A percentile compares a stretch with the other conserved stretches of the same genome.
Conservation (phyloP, 2,888 invertebrate genomes). For the Ametastegia equiseti region DNA sequence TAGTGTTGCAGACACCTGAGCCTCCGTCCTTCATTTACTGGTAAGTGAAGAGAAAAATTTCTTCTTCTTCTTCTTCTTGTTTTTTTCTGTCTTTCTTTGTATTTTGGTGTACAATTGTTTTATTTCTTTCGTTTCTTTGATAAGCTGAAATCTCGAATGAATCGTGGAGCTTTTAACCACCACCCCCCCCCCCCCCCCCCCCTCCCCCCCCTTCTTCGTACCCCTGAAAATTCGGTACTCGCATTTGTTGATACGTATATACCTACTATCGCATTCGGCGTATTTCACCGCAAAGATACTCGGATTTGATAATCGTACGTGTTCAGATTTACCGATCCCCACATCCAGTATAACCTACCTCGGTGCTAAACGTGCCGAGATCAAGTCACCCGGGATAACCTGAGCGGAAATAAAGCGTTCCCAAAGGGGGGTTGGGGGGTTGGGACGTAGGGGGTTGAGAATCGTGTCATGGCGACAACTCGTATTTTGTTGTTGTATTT, state of each 20-base stretch:
- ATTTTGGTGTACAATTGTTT: no score
- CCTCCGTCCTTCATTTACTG: conserved; percentile 85
- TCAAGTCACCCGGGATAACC: conserved; percentile 25
- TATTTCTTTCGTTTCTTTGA: no score
- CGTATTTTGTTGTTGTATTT: background rate
- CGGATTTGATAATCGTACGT: conserved; percentile 36
- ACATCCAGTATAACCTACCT: background rate
- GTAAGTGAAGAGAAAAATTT: conserved; percentile 61
- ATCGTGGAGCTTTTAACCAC: no score
- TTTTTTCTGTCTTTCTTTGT: background rate
- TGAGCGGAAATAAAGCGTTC: conserved; percentile 22
- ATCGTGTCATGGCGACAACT: conserved; percentile 12
- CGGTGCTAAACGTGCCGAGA: background rate
- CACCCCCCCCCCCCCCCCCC: no score
- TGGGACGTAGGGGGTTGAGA: background rate
- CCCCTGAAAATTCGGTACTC: no score
- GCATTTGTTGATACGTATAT: background rate
- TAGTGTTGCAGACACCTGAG: conserved; percentile 89
- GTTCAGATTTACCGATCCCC: conserved; percentile 28
- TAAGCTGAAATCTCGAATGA: no score
- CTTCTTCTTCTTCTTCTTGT: background rate
- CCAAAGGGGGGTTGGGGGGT: no score
- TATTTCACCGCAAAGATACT: conserved; percentile 32
- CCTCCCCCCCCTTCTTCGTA: no score
- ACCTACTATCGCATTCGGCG: background rate